phyloP scores from a whole-genome alignment of 2,113 vertebrate species.

The Phalacrocorax carbo region DNA sequence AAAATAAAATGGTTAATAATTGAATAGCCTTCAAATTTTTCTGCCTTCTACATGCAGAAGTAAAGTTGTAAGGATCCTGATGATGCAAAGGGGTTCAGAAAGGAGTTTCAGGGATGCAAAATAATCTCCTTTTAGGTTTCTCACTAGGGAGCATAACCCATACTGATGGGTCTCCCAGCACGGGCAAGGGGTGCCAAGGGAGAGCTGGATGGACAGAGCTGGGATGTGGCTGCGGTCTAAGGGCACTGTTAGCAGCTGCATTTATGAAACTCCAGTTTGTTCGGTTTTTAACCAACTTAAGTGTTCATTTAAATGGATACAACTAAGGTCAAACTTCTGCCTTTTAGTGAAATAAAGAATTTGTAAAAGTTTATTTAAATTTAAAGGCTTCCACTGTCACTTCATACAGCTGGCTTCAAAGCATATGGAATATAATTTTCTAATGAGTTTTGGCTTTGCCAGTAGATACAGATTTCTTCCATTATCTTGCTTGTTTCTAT shows the following conservation, averaged over 20 bases:
- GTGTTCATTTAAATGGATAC: background rate
- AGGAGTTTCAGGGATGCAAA: background rate
- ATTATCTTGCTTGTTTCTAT: background rate
- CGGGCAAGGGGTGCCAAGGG: background rate
- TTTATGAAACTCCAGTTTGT: background rate
- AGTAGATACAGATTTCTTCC: background rate
- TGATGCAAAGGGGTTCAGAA: background rate
- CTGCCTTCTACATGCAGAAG: background rate
- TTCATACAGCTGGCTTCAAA: constrained; percentile 5
- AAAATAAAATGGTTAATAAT: background rate
- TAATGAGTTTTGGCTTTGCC: background rate
- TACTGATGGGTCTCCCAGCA: background rate
- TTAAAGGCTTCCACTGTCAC: background rate
- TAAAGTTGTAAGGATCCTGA: background rate
- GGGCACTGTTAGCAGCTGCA: background rate
- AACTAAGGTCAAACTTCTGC: background rate
- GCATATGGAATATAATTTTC: background rate
- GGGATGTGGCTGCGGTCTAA: background rate
- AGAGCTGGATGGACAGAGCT: background rate
- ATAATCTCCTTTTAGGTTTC: background rate
- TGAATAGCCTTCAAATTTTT: background rate
- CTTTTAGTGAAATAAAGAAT: background rate
- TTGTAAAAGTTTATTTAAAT: background rate
- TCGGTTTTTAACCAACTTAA: background rate
- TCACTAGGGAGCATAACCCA: background rate